Evolutionary conservation across 2,888 invertebrate genomes (phyloP).

Genomic region (Cephus pulcher): DNA sequence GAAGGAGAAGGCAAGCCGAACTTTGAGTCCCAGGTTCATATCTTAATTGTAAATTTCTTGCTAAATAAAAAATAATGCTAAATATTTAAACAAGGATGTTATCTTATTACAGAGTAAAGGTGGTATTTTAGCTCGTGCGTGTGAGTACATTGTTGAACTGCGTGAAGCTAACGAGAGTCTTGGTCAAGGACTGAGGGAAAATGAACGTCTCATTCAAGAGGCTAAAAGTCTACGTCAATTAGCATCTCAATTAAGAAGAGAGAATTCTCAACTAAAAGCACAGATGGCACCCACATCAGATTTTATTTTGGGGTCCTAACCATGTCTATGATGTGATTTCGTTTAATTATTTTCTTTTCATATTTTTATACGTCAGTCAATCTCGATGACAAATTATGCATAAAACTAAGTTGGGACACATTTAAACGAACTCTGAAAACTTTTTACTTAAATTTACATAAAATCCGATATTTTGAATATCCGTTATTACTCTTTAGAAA

Average conservation of each 20-base stretch:
- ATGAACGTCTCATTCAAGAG: slow-evolving; percentile 76
- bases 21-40: slow-evolving; percentile 32
- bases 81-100: slow-evolving; percentile 19
- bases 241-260: slow-evolving; percentile 76
- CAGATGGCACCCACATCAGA: slow-evolving; percentile 23
- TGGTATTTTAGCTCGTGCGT: slow-evolving; percentile 91
- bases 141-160: slow-evolving; percentile 89
- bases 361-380: background rate
- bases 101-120: slow-evolving; percentile 81
- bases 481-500: background rate
- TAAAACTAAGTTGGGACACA: background rate
- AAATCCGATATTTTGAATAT: background rate
- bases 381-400: background rate
- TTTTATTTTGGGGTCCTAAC: slow-evolving; percentile 32
- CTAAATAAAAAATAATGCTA: background rate
- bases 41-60: slow-evolving; percentile 16
- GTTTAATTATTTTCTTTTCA: background rate
- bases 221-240: slow-evolving; percentile 77
- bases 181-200: slow-evolving; percentile 72
- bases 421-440: background rate
- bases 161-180: slow-evolving; percentile 79
- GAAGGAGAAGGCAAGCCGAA: slow-evolving; percentile 38
- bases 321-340: background rate
- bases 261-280: slow-evolving; percentile 77
- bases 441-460: background rate